Percentiles rank a stretch among this genome's conserved stretches.
Evolutionary conservation across 2,113 vertebrate genomes (phyloP).

Genomic region (Nesoenas mayeri): DNA sequence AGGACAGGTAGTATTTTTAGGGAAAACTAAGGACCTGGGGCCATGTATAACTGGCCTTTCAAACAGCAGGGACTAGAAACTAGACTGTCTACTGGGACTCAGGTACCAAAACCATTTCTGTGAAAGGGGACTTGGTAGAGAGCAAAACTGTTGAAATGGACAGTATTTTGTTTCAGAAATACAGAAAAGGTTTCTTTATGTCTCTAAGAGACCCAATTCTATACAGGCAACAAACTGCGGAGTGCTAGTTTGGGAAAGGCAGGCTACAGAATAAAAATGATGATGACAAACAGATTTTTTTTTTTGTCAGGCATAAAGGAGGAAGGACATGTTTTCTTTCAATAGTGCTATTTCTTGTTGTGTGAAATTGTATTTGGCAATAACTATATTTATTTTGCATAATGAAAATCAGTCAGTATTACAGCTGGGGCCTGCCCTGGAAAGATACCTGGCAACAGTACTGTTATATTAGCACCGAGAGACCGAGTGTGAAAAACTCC

Average conservation of each 20-base stretch:
- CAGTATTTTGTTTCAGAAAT: not conserved
- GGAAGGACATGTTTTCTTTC: not conserved
- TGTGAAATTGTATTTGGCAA: not conserved
- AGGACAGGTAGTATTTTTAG: not conserved
- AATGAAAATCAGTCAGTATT: not conserved
- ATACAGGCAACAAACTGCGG: not conserved
- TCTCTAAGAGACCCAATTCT: not conserved
- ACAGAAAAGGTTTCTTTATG: not conserved
- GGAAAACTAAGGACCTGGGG: not conserved
- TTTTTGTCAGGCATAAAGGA: not conserved
- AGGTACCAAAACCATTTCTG: not conserved
- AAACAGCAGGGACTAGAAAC: not conserved
- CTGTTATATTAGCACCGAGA: not conserved
- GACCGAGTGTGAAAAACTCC: not conserved
- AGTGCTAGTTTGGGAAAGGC: not conserved
- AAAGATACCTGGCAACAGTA: not conserved
- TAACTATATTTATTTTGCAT: not conserved
- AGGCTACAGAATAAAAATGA: not conserved
- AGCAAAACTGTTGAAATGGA: not conserved
- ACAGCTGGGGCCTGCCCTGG: not conserved
- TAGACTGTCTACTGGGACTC: not conserved
- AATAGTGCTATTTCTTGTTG: not conserved
- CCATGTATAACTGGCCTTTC: not conserved
- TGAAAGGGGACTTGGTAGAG: not conserved
- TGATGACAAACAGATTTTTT: not conserved